Percentiles rank a stretch among this genome's conserved stretches.
These are phyloP conservation scores for Diplodus sargus DNA, from an alignment of 2,797 vertebrate genomes.

Conservation along the genomic window DNA sequence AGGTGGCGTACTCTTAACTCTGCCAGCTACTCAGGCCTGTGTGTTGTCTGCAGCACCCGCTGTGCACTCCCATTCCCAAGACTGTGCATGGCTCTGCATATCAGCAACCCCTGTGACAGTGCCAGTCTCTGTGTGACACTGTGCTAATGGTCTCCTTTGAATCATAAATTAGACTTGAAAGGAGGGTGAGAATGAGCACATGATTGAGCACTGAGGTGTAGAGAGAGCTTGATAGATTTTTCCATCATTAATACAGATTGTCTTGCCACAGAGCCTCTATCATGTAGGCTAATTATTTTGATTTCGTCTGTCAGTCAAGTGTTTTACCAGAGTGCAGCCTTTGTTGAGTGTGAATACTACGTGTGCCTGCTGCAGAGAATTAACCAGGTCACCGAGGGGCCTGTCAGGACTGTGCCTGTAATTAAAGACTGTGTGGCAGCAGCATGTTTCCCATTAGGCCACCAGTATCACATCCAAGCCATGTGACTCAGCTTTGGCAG, in stretches of 20 bases:
- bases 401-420: constrained; percentile 73
- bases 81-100: constrained; percentile 36
- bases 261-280: constrained; percentile 57
- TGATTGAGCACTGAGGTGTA: constrained; percentile 59
- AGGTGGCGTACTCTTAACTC: constrained; percentile 38
- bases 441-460: constrained; percentile 79
- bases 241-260: constrained; percentile 72
- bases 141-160: constrained; percentile 65
- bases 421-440: constrained; percentile 78
- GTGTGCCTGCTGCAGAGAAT: constrained; percentile 61
- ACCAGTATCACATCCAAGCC: constrained; percentile 64
- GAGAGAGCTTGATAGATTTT: constrained; percentile 67
- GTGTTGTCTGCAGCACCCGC: constrained; percentile 43
- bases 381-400: constrained; percentile 71
- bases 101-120: constrained; percentile 46
- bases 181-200: constrained; percentile 51
- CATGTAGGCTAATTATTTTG: constrained; percentile 71
- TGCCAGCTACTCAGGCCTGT: constrained; percentile 28
- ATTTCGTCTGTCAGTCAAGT: constrained; percentile 66
- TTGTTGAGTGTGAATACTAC: constrained; percentile 52
- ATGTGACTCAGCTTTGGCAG: constrained; percentile 71
- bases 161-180: constrained; percentile 75
- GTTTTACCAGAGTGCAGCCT: constrained; percentile 56
- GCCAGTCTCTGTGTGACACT: constrained; percentile 48
- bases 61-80: constrained; percentile 20